Evolutionary conservation across 1,140 invertebrate genomes (phyloP).

Genomic region (Aplysia californica): DNA sequence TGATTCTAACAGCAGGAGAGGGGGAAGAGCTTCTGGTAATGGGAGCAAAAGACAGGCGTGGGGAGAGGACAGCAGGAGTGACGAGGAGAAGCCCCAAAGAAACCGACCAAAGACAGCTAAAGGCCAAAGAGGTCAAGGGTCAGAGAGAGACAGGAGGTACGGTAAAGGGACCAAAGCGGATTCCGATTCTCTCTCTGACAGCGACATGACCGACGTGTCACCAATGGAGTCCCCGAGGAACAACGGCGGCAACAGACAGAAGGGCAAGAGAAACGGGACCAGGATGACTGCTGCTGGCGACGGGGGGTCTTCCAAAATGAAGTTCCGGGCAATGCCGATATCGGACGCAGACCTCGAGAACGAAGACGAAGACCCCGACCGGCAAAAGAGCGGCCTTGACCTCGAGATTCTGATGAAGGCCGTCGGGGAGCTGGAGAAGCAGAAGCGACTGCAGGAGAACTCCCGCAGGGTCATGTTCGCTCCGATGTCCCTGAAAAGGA

Average conservation of each 20-base stretch:
- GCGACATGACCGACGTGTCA: slow-evolving; percentile 66
- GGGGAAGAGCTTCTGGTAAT: not conserved
- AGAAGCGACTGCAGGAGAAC: slow-evolving; percentile 48
- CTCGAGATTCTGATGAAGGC: slow-evolving; percentile 63
- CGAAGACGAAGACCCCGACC: slow-evolving; percentile 31
- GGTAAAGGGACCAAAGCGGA: not conserved
- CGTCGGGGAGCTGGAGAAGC: slow-evolving; percentile 61
- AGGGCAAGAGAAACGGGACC: not conserved
- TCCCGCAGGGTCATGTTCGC: slow-evolving; percentile 58
- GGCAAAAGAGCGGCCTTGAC: slow-evolving; percentile 50
- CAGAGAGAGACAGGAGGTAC: not conserved
- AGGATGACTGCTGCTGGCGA: slow-evolving; percentile 13
- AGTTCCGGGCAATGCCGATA: slow-evolving; percentile 13
- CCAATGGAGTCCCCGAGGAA: slow-evolving; percentile 53
- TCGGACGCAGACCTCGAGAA: not conserved
- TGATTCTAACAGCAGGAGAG: not conserved
- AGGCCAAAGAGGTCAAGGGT: not conserved
- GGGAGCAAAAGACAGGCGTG: slow-evolving; percentile 9
- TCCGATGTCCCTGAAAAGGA: slow-evolving; percentile 35
- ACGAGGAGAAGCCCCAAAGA: not conserved
- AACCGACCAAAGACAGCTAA: slow-evolving; percentile 37
- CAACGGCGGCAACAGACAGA: slow-evolving; percentile 7
- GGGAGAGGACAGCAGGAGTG: slow-evolving; percentile 8
- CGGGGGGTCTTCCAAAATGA: not conserved
- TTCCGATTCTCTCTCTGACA: slow-evolving; percentile 38